Conservation (phyloP, 2,797 vertebrate species). For the Thunnus albacares region DNA sequence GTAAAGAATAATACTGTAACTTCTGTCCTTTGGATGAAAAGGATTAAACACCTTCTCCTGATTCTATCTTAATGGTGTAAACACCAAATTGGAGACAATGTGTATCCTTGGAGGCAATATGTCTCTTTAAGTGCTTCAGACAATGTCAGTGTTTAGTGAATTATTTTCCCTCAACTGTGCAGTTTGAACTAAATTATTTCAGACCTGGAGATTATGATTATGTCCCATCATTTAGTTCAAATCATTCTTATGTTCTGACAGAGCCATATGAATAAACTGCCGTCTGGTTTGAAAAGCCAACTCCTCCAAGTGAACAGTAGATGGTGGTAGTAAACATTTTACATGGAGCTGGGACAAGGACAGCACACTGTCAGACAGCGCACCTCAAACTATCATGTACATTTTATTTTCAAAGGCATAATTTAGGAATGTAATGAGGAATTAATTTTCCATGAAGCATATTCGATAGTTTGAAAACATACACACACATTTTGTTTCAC, state of each 20-base stretch:
- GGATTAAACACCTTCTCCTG: conserved; percentile 21
- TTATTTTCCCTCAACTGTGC: background rate
- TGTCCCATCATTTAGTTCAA: background rate
- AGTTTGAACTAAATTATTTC: background rate
- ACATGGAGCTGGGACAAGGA: conserved; percentile 43
- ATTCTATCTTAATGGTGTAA: conserved; percentile 36
- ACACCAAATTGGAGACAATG: conserved; percentile 25
- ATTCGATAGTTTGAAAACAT: background rate
- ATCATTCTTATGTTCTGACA: background rate
- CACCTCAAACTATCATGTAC: background rate
- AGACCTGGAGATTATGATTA: background rate
- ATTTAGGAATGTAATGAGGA: background rate
- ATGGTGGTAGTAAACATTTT: conserved; percentile 87
- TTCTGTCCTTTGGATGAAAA: conserved; percentile 20
- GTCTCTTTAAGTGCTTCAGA: conserved; percentile 16
- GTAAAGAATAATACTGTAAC: conserved; percentile 18
- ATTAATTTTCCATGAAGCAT: too few species aligned
- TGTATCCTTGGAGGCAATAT: conserved; percentile 47
- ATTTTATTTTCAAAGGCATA: background rate
- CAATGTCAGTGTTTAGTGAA: background rate
- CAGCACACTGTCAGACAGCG: conserved; percentile 21
- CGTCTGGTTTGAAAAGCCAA: conserved; percentile 38
- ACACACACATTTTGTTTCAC: background rate
- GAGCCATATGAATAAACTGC: background rate
- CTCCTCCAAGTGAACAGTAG: conserved; percentile 85